phyloP scores from a whole-genome alignment of 2,113 vertebrate species.

The Lagopus leucura region DNA sequence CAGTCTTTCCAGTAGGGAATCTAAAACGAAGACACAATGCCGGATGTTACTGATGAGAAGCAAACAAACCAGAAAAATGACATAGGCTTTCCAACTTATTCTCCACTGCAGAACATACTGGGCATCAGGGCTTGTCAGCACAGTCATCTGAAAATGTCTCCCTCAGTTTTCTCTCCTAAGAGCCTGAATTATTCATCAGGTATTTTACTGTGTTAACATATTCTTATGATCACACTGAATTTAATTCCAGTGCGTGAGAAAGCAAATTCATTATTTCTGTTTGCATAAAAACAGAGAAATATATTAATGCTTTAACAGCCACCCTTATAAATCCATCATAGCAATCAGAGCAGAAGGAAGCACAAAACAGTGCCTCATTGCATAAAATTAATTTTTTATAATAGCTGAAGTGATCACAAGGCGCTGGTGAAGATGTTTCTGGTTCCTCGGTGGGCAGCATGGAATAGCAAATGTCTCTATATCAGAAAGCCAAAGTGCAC shows the following conservation, averaged over 20 bases:
- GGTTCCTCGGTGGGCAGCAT: neutral
- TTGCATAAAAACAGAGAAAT: conserved; percentile 5
- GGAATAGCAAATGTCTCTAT: neutral
- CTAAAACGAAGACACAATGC: conserved; percentile 4
- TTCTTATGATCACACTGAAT: conserved; percentile 43
- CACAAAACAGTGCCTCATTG: neutral
- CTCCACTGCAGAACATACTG: conserved; percentile 57
- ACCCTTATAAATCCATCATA: neutral
- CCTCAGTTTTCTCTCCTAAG: conserved; percentile 9
- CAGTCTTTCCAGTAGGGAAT: conserved; percentile 17
- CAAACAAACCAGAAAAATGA: conserved; percentile 45
- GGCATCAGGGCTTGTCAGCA: conserved; percentile 59
- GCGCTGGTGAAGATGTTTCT: neutral
- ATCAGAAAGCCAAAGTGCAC: neutral
- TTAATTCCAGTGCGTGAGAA: conserved; percentile 9
- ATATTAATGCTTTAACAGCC: neutral
- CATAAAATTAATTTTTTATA: neutral
- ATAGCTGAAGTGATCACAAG: neutral
- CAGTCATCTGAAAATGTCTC: conserved; percentile 54
- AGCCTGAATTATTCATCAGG: conserved; percentile 61
- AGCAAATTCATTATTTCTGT: neutral
- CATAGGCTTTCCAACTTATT: conserved; percentile 32
- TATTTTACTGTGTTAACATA: conserved; percentile 55
- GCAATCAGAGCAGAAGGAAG: neutral
- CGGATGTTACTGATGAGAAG: conserved; percentile 35